These are phyloP conservation scores for Zonitis immaculata DNA, from an alignment of 2,888 invertebrate genomes.

Conservation along the genomic window DNA sequence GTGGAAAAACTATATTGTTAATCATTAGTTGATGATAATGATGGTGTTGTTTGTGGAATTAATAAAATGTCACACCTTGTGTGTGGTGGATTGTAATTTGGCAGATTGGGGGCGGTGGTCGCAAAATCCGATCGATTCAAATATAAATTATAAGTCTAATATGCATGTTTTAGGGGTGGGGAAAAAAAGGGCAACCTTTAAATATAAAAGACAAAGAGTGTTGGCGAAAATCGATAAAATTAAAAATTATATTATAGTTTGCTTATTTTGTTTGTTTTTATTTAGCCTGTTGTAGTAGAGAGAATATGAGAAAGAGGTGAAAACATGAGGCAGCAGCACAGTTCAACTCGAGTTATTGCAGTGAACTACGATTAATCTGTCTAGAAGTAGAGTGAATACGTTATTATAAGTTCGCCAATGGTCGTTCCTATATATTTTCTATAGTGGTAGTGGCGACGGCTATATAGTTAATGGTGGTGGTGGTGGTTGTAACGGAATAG, in stretches of 20 bases:
- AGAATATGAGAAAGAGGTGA: neutral
- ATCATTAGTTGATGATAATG: neutral
- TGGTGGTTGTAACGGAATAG: conserved; percentile 30
- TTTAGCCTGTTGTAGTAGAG: neutral
- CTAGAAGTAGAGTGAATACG: conserved; percentile 1
- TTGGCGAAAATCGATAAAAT: neutral
- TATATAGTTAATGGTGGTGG: neutral
- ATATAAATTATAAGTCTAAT: neutral
- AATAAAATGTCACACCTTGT: neutral
- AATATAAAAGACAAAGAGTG: neutral
- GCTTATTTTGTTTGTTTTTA: no score
- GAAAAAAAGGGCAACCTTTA: neutral
- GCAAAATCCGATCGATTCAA: neutral
- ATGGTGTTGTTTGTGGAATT: no score
- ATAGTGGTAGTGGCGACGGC: neutral
- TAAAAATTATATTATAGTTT: neutral
- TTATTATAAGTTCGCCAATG: neutral
- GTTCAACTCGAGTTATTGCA: neutral
- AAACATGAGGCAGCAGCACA: neutral
- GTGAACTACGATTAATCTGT: conserved; percentile 8
- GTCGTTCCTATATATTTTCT: neutral
- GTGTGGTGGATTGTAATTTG: neutral
- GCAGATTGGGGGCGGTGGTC: neutral
- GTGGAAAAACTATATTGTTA: neutral
- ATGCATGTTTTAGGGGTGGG: neutral